Percentiles rank a stretch among this genome's conserved stretches.
Conservation (phyloP, 2,113 vertebrate genomes). For the Cygnus buccinator region DNA sequence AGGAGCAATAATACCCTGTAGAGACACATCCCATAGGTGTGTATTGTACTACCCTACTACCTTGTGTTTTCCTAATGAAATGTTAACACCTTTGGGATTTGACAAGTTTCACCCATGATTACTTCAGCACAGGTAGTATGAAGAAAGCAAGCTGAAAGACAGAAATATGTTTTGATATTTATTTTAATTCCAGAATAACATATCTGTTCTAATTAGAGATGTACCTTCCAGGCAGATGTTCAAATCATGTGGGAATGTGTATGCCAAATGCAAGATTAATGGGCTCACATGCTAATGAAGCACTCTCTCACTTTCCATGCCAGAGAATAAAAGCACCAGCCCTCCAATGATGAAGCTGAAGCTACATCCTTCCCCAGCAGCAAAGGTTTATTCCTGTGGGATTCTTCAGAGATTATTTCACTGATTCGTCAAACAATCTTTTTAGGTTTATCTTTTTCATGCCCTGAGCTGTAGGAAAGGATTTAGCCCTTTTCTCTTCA, state of each 20-base stretch:
- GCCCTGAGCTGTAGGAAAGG: background rate
- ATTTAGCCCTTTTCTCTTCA: background rate
- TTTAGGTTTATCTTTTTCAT: background rate
- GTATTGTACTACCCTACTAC: background rate
- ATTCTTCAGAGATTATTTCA: slow-evolving; percentile 15
- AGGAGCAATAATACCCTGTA: slow-evolving; percentile 10
- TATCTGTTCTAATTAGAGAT: slow-evolving; percentile 50
- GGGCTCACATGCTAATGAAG: slow-evolving; percentile 38
- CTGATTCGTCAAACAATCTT: background rate
- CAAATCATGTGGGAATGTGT: slow-evolving; percentile 9
- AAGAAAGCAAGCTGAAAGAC: slow-evolving; percentile 32
- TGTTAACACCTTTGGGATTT: background rate
- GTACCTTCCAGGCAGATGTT: slow-evolving; percentile 56
- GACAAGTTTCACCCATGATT: slow-evolving; percentile 5
- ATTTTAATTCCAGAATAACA: slow-evolving; percentile 53
- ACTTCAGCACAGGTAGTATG: background rate
- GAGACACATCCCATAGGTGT: background rate
- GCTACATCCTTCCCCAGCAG: background rate
- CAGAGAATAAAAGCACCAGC: slow-evolving; percentile 26
- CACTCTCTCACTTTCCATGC: background rate
- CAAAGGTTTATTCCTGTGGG: background rate
- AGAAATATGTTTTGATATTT: slow-evolving; percentile 58
- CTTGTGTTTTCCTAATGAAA: slow-evolving; percentile 9
- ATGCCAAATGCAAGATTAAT: slow-evolving; percentile 38
- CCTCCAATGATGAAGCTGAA: background rate